Conservation (phyloP, 1,140 invertebrate species). For the Notospermus geniculatus region DNA sequence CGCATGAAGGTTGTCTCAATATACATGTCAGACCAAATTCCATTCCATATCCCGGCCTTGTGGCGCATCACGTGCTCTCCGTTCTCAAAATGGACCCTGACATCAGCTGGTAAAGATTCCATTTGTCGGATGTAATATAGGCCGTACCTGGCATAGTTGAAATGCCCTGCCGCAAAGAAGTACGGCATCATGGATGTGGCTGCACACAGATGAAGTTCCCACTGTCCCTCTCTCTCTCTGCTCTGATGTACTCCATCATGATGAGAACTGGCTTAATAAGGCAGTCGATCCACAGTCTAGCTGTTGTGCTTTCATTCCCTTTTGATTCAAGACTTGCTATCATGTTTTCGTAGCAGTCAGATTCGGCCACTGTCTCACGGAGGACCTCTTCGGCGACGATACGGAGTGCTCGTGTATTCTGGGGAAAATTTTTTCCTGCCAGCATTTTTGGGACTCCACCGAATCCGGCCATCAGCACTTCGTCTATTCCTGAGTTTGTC, state of each 20-base stretch:
- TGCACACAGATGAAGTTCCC: slow-evolving; percentile 26
- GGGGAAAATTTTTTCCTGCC: slow-evolving; percentile 28
- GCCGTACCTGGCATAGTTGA: slow-evolving; percentile 34
- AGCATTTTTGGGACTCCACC: slow-evolving; percentile 26
- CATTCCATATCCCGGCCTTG: slow-evolving; percentile 23
- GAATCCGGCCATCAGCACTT: slow-evolving; percentile 18
- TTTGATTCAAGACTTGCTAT: neutral
- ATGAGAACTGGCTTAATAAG: slow-evolving; percentile 30
- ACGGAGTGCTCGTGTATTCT: slow-evolving; percentile 26
- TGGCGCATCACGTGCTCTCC: slow-evolving; percentile 28
- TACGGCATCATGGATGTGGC: slow-evolving; percentile 26
- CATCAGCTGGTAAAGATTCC: slow-evolving; percentile 19
- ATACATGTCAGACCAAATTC: slow-evolving; percentile 29
- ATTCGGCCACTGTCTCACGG: no score
- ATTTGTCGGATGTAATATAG: slow-evolving; percentile 26
- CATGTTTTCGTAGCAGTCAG: neutral
- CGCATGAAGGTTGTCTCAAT: slow-evolving; percentile 31
- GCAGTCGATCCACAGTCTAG: slow-evolving; percentile 28
- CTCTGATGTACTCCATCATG: slow-evolving; percentile 28
- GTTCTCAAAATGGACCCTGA: slow-evolving; percentile 14
- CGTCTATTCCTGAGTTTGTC: slow-evolving; percentile 20
- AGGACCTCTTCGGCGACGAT: slow-evolving; percentile 25
- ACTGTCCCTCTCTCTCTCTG: slow-evolving; percentile 32
- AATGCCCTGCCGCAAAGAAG: slow-evolving; percentile 32
- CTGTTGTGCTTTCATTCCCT: slow-evolving; percentile 24